phyloP scores from a whole-genome alignment of 2,797 vertebrate genomes.

The Thalassophryne amazonica region DNA sequence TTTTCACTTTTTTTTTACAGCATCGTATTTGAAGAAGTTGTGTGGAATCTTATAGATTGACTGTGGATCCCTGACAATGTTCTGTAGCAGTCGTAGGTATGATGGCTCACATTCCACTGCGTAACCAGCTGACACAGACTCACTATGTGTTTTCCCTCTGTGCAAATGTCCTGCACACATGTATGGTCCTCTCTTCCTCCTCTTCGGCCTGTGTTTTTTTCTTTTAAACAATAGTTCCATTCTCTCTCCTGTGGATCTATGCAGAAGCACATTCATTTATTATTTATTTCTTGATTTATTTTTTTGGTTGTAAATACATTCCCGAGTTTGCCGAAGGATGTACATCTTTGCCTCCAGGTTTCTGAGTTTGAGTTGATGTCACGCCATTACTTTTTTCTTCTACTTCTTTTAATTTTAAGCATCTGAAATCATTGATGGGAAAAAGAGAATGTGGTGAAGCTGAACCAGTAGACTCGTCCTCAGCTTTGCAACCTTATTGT shows the following conservation, averaged over 20 bases:
- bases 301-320: slow-evolving; percentile 80
- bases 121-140: slow-evolving; percentile 33
- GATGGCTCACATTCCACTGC: slow-evolving; percentile 39
- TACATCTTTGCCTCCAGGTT: slow-evolving; percentile 64
- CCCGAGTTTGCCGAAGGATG: slow-evolving; percentile 69
- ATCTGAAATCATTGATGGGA: slow-evolving; percentile 77
- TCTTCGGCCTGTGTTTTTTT: slow-evolving; percentile 58
- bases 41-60: slow-evolving; percentile 27
- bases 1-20: slow-evolving; percentile 7
- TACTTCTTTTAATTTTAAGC: slow-evolving; percentile 52
- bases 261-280: slow-evolving; percentile 79
- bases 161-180: slow-evolving; percentile 41
- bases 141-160: slow-evolving; percentile 32
- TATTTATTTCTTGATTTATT: too few relatives aligned
- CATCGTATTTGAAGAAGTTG: slow-evolving; percentile 31
- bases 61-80: slow-evolving; percentile 33
- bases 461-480: slow-evolving; percentile 76
- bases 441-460: slow-evolving; percentile 71
- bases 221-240: slow-evolving; percentile 69
- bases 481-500: slow-evolving; percentile 77
- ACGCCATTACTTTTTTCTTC: slow-evolving; percentile 52
- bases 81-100: slow-evolving; percentile 48
- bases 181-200: slow-evolving; percentile 40
- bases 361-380: slow-evolving; percentile 66
- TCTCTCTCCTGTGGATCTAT: slow-evolving; percentile 84